Evolutionary conservation across 2,888 invertebrate species (phyloP).

Genomic region (Eristalis intricaria): DNA sequence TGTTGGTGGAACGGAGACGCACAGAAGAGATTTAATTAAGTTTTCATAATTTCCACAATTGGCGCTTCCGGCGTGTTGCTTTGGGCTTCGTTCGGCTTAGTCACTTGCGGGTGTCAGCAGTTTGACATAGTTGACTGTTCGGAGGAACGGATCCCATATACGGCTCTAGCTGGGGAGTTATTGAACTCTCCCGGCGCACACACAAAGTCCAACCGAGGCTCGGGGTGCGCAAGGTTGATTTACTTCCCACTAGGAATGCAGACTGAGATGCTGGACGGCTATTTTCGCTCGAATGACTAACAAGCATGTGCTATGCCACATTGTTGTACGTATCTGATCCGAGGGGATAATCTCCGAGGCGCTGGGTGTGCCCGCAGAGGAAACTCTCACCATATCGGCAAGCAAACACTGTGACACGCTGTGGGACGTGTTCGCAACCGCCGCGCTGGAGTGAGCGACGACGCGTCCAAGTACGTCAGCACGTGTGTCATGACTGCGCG

Average conservation of each 20-base stretch:
- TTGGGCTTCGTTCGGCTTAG: conserved; percentile 48
- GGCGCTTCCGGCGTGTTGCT: conserved; percentile 60
- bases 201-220: conserved; percentile 4
- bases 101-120: conserved; percentile 70
- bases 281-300: conserved; percentile 65
- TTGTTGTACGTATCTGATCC: not conserved
- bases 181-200: conserved; percentile 51
- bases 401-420: conserved; percentile 15
- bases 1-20: not conserved
- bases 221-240: conserved; percentile 52
- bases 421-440: conserved; percentile 21
- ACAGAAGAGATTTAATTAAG: conserved; percentile 51
- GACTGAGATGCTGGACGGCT: conserved; percentile 50
- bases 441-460: not conserved
- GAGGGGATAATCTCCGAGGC: conserved; percentile 34
- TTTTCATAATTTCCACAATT: conserved; percentile 71
- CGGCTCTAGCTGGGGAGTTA: conserved; percentile 43
- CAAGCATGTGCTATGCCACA: conserved; percentile 29
- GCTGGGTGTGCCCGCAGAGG: conserved; percentile 42
- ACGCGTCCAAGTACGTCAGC: not conserved
- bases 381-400: conserved; percentile 47
- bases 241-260: conserved; percentile 64
- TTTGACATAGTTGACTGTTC: conserved; percentile 59
- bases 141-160: conserved; percentile 53
- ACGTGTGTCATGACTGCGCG: not conserved